These are phyloP conservation scores for Martes martes DNA, from an alignment of 2,113 vertebrate species.

Conservation along the genomic window DNA sequence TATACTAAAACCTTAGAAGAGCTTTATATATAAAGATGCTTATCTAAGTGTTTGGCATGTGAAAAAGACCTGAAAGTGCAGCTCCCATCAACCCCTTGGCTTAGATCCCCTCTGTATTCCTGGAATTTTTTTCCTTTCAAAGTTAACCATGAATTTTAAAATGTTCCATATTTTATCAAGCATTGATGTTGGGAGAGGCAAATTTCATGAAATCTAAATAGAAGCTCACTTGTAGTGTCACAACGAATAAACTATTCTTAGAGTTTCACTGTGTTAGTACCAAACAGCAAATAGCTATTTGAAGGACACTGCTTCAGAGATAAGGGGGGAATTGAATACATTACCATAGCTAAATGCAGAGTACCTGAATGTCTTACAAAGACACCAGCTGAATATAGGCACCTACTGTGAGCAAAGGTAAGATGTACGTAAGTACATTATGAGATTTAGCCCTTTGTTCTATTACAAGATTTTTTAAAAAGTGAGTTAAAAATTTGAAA, in stretches of 20 bases:
- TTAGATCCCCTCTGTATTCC: neutral
- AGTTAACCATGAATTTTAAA: neutral
- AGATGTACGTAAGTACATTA: slow-evolving; percentile 71
- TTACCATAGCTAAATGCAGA: neutral
- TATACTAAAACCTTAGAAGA: neutral
- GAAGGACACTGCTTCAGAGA: neutral
- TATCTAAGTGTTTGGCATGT: neutral
- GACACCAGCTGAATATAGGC: slow-evolving; percentile 54
- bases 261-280: neutral
- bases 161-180: neutral
- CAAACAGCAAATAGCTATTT: neutral
- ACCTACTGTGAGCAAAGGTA: slow-evolving; percentile 59
- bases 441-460: slow-evolving; percentile 64
- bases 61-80: neutral
- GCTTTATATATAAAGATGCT: neutral
- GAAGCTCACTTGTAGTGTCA: neutral
- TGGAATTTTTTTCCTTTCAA: neutral
- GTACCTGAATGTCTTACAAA: slow-evolving; percentile 31
- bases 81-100: accelerated
- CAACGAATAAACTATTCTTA: neutral
- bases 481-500: slow-evolving; percentile 55
- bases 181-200: neutral
- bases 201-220: neutral
- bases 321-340: slow-evolving; percentile 35
- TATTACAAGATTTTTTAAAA: slow-evolving; percentile 74